Evolutionary conservation across 2,888 invertebrate species (phyloP).

Genomic region (Lepidocyrtinus sp.): DNA sequence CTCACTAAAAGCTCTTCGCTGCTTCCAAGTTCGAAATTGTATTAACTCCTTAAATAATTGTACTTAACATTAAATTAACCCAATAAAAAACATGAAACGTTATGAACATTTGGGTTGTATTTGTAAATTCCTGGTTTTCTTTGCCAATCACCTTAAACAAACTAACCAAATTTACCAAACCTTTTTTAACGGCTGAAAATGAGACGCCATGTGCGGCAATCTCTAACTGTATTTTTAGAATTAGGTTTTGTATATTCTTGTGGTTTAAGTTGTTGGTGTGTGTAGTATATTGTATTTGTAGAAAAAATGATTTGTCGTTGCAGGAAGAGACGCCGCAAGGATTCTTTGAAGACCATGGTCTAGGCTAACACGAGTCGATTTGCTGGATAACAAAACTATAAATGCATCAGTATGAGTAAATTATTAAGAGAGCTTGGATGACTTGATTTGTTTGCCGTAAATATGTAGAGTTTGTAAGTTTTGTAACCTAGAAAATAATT

Average conservation of each 20-base stretch:
- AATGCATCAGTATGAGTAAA: neutral
- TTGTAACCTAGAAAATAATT: no score
- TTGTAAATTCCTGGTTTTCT: neutral
- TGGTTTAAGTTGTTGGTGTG: constrained; percentile 6
- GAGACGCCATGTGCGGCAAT: constrained; percentile 33
- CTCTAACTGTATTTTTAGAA: neutral
- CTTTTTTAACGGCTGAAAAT: constrained; percentile 45
- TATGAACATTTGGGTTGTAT: neutral
- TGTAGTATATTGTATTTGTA: constrained; percentile 34
- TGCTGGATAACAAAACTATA: neutral
- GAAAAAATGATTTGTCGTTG: constrained; percentile 73
- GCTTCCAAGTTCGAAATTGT: constrained; percentile 2
- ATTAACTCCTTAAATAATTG: neutral
- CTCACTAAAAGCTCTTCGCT: neutral
- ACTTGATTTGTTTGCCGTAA: neutral
- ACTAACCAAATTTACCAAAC: no score
- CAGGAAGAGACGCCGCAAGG: constrained; percentile 99
- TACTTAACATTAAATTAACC: no score
- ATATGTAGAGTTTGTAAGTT: no score
- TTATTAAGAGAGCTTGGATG: no score
- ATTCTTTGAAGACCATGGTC: constrained; percentile 99
- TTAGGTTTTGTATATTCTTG: neutral
- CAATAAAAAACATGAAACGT: no score
- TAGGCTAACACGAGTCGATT: constrained; percentile 80
- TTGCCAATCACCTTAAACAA: neutral